Conservation (phyloP, 2,888 invertebrate species). For the Aspidiotus destructor region DNA sequence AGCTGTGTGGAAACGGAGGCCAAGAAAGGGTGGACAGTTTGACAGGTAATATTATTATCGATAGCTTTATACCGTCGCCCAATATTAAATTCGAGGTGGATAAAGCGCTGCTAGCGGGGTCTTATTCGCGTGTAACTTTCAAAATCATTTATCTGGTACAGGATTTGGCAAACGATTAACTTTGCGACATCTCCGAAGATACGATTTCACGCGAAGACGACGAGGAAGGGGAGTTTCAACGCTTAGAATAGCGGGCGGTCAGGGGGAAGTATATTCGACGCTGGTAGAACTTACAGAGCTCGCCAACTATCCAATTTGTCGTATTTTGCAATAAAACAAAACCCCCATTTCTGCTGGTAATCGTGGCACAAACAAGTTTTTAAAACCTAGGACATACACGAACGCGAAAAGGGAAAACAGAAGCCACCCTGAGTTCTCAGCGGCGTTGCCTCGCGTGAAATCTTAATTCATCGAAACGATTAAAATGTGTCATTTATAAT, state of each 20-base stretch:
- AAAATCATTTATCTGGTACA: slow-evolving; percentile 31
- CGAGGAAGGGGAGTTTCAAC: not conserved
- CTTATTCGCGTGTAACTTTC: slow-evolving; percentile 31
- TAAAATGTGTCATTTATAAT: too few species aligned
- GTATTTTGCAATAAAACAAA: slow-evolving; percentile 1
- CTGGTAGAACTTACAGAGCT: not conserved
- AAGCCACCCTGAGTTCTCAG: not conserved
- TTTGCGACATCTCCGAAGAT: slow-evolving; percentile 24
- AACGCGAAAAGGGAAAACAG: not conserved
- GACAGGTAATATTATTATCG: slow-evolving; percentile 33
- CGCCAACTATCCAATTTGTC: slow-evolving; percentile 2
- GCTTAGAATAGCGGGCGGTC: not conserved
- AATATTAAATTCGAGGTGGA: slow-evolving; percentile 24
- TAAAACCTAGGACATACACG: not conserved
- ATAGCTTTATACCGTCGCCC: slow-evolving; percentile 30
- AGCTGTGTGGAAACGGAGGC: not conserved
- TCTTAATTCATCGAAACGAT: too few species aligned
- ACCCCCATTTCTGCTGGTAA: not conserved
- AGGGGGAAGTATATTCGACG: not conserved
- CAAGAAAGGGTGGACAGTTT: slow-evolving; percentile 23
- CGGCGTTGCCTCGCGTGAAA: not conserved
- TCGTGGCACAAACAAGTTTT: slow-evolving; percentile 1
- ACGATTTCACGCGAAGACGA: not conserved
- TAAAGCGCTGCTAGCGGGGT: slow-evolving; percentile 14
- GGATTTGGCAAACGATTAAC: slow-evolving; percentile 33